Base-by-base conservation (phyloP, 2,797 vertebrate genomes). In the Acropternis orthonyx region DNA sequence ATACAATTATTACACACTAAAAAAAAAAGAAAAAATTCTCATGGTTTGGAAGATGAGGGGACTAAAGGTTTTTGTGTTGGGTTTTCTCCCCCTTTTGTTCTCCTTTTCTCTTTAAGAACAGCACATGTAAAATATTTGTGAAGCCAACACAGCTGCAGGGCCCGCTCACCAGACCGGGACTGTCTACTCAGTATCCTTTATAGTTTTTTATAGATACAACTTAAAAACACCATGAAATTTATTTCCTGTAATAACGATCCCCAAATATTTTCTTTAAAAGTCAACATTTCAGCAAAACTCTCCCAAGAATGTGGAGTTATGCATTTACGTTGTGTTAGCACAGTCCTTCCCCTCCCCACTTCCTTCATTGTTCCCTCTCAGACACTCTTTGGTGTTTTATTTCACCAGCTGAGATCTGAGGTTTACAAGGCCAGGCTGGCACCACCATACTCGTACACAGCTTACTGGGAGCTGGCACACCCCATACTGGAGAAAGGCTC, bases 121-220 rank as follows among this genome's bases (percentile, higher is more conserved):
- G 94, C 96, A 98, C 85, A 97, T 97, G 94, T 78, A 96, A 96
- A 96, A 95, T 96, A 97, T 79, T 97, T 97, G 92, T 71, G 95
- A 97, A 98, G 65, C 63, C 96, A 97, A 92, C 95, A 92, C 97
- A 98, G 98, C 97, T 98, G 97, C 83, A 91, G 95, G 93, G 93
- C 94, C 90, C 83, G 18, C 95, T 95, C 82, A 65, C 63, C 93
- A 97, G 62, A 94, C 87, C 95, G 96, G 93, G 15, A 76, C 85
- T 97, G 97, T 97, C 97, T 97, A 95, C 88, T 71, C 93, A 56
- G 92, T 96, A 96, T 97, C 96, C 93, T 95, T 97, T 96, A 77
- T 89, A 93, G 97, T 82, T 98, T 98, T 98, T 97, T 98, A 98
- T 95, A 97, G 97, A 96, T 92, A 97, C 89, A 94, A 85, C 86